A percentile compares a stretch with the other conserved stretches of the same genome.
Conservation (phyloP, 1,140 invertebrate species). For the Wiebesia pumilae region DNA sequence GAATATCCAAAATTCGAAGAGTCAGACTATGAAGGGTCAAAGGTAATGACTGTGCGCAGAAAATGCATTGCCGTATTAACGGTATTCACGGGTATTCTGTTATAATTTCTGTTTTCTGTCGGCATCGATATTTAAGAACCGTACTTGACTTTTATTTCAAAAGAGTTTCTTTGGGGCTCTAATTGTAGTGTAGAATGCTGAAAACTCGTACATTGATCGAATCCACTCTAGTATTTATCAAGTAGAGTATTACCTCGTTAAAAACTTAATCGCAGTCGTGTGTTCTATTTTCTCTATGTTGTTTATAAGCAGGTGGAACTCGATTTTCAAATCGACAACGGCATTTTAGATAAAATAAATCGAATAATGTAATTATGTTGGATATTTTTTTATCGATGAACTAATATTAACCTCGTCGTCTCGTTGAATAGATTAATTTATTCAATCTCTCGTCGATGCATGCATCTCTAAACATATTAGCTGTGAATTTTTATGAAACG, state of each 20-base stretch:
- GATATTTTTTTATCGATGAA: background rate
- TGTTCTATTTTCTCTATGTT: background rate
- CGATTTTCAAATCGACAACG: background rate
- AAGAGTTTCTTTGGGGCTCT: background rate
- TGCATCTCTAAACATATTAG: background rate
- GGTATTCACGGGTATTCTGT: too few relatives aligned
- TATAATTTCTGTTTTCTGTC: background rate
- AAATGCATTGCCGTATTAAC: background rate
- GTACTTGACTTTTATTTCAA: background rate
- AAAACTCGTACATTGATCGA: too few relatives aligned
- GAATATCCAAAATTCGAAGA: background rate
- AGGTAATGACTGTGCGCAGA: background rate
- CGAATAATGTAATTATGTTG: background rate
- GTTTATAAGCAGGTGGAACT: background rate
- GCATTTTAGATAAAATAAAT: background rate
- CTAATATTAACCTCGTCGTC: background rate
- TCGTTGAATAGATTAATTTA: background rate
- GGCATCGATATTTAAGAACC: background rate
- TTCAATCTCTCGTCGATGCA: background rate
- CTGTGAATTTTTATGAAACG: background rate
- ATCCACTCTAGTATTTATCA: background rate
- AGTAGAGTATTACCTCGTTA: background rate
- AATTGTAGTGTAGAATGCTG: background rate
- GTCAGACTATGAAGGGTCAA: background rate
- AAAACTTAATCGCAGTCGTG: background rate